These are phyloP conservation scores for Syngnathus rostellatus DNA, from an alignment of 2,797 vertebrate species.

Conservation along the genomic window DNA sequence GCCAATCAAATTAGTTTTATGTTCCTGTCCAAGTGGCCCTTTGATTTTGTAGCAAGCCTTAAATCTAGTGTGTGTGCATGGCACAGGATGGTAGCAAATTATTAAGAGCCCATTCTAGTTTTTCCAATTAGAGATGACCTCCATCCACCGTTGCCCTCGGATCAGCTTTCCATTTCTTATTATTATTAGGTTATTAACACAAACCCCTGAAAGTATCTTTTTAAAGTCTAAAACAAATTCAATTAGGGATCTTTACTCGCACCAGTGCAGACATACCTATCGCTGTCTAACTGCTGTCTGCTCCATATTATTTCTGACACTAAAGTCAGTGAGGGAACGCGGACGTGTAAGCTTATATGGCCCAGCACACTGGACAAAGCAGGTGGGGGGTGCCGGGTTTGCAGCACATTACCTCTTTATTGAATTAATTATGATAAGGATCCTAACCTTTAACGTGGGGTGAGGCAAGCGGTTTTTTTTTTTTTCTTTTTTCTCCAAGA, in stretches of 20 bases:
- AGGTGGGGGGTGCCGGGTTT: constrained; percentile 75
- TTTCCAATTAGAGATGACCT: constrained; percentile 62
- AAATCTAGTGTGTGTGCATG: constrained; percentile 34
- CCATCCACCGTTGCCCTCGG: constrained; percentile 64
- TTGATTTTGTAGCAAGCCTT: constrained; percentile 40
- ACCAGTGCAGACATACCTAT: constrained; percentile 59
- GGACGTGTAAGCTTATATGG: constrained; percentile 68
- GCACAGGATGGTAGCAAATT: constrained; percentile 57
- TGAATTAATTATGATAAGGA: constrained; percentile 99
- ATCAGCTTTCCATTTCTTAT: constrained; percentile 63
- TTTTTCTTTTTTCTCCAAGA: constrained; percentile 54
- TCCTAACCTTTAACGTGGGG: constrained; percentile 99
- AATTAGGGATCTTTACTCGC: constrained; percentile 69
- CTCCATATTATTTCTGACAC: constrained; percentile 88
- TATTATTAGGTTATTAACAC: constrained; percentile 74
- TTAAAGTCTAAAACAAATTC: constrained; percentile 74
- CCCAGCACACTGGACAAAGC: constrained; percentile 65
- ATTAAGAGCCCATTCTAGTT: constrained; percentile 43
- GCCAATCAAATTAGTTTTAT: constrained; percentile 21
- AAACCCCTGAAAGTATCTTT: constrained; percentile 69
- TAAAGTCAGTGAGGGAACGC: constrained; percentile 77
- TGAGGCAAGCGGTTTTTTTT: constrained; percentile 75
- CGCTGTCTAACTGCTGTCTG: constrained; percentile 72
- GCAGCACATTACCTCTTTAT: constrained; percentile 99
- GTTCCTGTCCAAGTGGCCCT: constrained; percentile 19